Base-by-base conservation (phyloP, 1,140 invertebrate species). In the silkworm (Bombyx mori) region DNA sequence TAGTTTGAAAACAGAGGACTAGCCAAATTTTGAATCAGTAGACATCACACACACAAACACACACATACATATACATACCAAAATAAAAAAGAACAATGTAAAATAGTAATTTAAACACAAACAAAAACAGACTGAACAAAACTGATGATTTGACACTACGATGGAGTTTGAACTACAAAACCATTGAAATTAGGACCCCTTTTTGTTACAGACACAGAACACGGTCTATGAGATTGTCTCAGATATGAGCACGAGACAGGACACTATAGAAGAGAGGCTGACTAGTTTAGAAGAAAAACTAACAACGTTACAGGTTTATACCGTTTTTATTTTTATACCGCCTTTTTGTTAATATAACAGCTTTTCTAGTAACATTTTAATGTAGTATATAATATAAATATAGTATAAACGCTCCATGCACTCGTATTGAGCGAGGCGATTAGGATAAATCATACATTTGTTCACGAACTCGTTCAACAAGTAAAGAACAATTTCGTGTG, bases 201-300 rank as follows among this genome's bases (percentile, higher is more conserved):
- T 89, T 79, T 66, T 89, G 67, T 93, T 92, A 54, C 90, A 99
- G 97, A 98, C 97, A 54, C 97, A 99, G 90, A 97, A 96, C 77
- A 97, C 96, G 10, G 97, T 99, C 53, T 98, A 98, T 84, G 97
- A 98, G 88, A 95, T 98, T 70, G 97, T 99, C 50, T 96, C 96
- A 18, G 97, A 99, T 73, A 97, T 99, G 94, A 97, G 95, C 79
- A 92, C 93, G 48, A 92, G 96, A 57, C 96, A 98, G 81, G 94
- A 97, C 77, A 91, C 92, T 9, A 89, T 98, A 65, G 97, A 99
- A 82, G 96, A 96, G 79, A 92, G 95, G 67, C 87, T 98, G 67
- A 91, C 92, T 56, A 92, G 92, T 69, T 89, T 98, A 74, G 96
- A 98, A 89, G 96, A 97, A 73, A 96, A 96, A 90, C 85, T 97